Conservation (phyloP, 2,888 invertebrate genomes). For the Cephus spinipes region DNA sequence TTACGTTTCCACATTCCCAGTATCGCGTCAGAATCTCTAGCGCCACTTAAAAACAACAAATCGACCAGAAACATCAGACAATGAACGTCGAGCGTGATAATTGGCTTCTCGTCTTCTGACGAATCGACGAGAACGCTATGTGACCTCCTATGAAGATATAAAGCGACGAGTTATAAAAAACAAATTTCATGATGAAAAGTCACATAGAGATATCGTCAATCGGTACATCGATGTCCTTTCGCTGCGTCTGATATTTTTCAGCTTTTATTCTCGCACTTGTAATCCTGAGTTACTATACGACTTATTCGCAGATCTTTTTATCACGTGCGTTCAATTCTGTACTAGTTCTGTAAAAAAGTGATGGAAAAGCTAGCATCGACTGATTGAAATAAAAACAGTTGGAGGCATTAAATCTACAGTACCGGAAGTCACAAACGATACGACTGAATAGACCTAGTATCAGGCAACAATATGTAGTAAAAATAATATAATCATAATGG, state of each 20-base stretch:
- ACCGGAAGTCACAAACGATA: neutral
- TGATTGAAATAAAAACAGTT: neutral
- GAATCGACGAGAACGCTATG: neutral
- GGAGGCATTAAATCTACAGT: neutral
- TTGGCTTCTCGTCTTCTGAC: neutral
- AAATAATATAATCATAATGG: neutral
- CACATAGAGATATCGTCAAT: neutral
- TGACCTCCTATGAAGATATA: neutral
- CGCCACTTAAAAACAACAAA: slow-evolving; percentile 25
- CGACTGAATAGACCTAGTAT: neutral
- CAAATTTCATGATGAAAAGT: neutral
- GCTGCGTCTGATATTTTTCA: neutral
- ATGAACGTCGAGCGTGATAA: neutral
- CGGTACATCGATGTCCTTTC: neutral
- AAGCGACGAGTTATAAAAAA: neutral
- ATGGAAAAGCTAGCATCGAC: too few species aligned
- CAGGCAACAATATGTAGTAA: neutral
- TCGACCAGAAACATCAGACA: slow-evolving; percentile 23
- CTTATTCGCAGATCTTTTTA: neutral
- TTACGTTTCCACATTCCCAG: neutral
- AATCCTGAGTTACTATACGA: neutral
- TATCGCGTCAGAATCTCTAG: neutral
- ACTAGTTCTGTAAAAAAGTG: too few species aligned
- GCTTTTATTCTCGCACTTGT: neutral
- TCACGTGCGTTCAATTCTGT: neutral